A percentile compares a stretch with the other conserved stretches of the same genome.
Evolutionary conservation across 2,888 invertebrate genomes (phyloP).

Genomic region (Drosophila niveifrons): DNA sequence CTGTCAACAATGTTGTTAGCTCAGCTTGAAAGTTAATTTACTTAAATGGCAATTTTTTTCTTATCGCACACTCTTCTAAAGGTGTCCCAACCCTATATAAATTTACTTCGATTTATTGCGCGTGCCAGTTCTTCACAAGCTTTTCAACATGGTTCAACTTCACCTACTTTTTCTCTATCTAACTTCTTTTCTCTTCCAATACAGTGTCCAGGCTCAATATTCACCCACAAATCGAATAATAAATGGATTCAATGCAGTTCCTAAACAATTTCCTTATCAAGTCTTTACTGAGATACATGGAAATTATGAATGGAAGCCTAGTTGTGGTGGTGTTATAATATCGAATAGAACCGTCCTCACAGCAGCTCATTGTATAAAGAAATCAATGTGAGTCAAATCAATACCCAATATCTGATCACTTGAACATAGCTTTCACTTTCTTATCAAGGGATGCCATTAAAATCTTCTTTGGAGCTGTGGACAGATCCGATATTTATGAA

Average conservation of each 20-base stretch:
- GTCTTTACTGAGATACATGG: neutral
- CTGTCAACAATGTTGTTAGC: slow-evolving; percentile 38
- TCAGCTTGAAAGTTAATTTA: slow-evolving; percentile 40
- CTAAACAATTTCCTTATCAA: slow-evolving; percentile 36
- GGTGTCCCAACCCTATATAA: too few relatives aligned
- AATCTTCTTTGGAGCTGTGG: slow-evolving; percentile 21
- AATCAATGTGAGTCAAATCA: neutral
- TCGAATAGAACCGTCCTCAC: slow-evolving; percentile 20
- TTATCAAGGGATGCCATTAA: neutral
- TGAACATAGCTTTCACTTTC: neutral
- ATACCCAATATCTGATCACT: neutral
- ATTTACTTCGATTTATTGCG: too few relatives aligned
- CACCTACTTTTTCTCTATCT: too few relatives aligned
- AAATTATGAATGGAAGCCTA: accelerated
- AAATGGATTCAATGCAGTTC: slow-evolving; percentile 8
- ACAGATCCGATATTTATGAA: too few relatives aligned
- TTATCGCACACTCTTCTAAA: slow-evolving; percentile 8
- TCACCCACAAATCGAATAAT: slow-evolving; percentile 8
- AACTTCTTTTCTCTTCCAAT: too few relatives aligned
- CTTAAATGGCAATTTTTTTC: slow-evolving; percentile 1
- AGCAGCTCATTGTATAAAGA: slow-evolving; percentile 19
- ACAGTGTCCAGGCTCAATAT: neutral
- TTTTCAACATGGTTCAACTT: too few relatives aligned
- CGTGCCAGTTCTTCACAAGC: too few relatives aligned
- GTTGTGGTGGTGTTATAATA: slow-evolving; percentile 20